Evolutionary conservation across 2,113 vertebrate genomes (phyloP).

Genomic region (Tachuris rubrigastra): DNA sequence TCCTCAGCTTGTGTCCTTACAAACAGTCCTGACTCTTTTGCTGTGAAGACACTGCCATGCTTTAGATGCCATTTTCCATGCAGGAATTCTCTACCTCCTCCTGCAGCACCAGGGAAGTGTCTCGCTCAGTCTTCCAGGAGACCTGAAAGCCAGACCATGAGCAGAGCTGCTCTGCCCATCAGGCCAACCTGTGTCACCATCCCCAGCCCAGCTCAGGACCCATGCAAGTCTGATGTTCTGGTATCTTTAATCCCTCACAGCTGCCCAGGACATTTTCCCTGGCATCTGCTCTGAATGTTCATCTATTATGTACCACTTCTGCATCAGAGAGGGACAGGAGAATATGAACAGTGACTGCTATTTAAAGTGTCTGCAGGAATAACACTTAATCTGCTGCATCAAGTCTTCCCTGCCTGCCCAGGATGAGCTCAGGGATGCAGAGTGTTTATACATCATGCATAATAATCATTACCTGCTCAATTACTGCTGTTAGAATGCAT

Average conservation of each 20-base stretch:
- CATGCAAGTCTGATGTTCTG: neutral
- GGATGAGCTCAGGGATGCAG: neutral
- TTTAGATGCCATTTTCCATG: neutral
- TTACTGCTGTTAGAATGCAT: neutral
- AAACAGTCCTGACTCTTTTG: neutral
- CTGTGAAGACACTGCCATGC: accelerated
- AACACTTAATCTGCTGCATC: neutral
- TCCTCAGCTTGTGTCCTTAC: neutral
- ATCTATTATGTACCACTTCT: neutral
- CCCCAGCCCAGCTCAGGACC: neutral
- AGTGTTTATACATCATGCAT: neutral
- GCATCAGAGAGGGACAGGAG: neutral
- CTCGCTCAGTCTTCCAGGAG: neutral
- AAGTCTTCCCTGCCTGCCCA: neutral
- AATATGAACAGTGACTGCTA: neutral
- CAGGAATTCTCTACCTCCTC: neutral
- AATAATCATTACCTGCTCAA: neutral
- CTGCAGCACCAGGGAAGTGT: neutral
- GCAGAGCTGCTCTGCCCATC: neutral
- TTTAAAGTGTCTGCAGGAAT: neutral
- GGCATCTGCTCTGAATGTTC: neutral
- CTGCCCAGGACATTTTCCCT: neutral
- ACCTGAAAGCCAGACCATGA: neutral
- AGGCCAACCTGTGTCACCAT: neutral
- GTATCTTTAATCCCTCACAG: neutral